These are phyloP conservation scores for Oryzias celebensis DNA, from an alignment of 2,113 vertebrate species.

Conservation along the genomic window DNA sequence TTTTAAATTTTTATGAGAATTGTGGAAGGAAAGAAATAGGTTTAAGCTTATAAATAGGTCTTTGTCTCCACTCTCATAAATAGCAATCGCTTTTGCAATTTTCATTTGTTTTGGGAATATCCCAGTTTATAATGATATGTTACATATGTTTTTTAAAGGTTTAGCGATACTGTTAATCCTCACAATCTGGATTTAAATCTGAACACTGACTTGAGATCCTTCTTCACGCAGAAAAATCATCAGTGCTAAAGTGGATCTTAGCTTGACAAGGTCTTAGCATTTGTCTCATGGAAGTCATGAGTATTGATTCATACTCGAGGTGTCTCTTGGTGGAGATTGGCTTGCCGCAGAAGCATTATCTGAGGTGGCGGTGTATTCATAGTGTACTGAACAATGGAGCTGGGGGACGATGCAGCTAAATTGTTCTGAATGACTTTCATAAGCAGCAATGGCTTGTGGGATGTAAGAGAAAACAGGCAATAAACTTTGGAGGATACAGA, in stretches of 20 bases:
- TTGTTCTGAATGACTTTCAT: slow-evolving; percentile 73
- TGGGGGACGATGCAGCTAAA: slow-evolving; percentile 51
- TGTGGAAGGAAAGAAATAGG: too few relatives aligned
- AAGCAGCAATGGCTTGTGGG: slow-evolving; percentile 60
- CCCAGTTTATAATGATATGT: too few relatives aligned
- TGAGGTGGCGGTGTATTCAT: slow-evolving; percentile 66
- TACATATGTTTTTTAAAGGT: too few relatives aligned
- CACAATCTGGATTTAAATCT: slow-evolving; percentile 9
- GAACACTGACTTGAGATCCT: slow-evolving; percentile 32
- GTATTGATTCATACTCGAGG: slow-evolving; percentile 67
- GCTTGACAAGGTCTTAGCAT: slow-evolving; percentile 67
- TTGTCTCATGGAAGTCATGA: slow-evolving; percentile 70
- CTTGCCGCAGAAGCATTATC: slow-evolving; percentile 67
- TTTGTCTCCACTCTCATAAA: too few relatives aligned
- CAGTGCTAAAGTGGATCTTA: slow-evolving; percentile 40
- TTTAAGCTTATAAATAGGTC: too few relatives aligned
- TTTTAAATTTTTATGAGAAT: too few relatives aligned
- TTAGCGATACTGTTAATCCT: too few relatives aligned
- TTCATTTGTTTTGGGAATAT: too few relatives aligned
- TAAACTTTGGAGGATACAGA: slow-evolving; percentile 67
- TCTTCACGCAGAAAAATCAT: slow-evolving; percentile 58
- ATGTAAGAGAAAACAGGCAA: slow-evolving; percentile 66
- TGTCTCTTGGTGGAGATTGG: slow-evolving; percentile 72
- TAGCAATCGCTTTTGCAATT: too few relatives aligned
- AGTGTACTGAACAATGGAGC: slow-evolving; percentile 65